Conservation (phyloP, 2,888 invertebrate genomes). For the Pteria penguin region DNA sequence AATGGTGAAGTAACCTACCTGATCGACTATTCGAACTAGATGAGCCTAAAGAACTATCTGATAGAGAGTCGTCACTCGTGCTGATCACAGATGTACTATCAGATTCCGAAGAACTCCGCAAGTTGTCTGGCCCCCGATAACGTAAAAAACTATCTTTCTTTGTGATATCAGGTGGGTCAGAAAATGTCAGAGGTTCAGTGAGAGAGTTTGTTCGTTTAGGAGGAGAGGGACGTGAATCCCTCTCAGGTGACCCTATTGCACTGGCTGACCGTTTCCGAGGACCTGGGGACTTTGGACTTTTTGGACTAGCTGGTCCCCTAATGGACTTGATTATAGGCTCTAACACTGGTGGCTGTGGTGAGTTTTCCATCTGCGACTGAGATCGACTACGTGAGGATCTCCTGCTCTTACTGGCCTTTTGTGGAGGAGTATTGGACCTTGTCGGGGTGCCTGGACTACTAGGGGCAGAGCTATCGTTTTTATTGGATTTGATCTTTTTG, state of each 20-base stretch:
- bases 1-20: slow-evolving; percentile 60
- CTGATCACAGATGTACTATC: slow-evolving; percentile 75
- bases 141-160: slow-evolving; percentile 81
- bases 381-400: slow-evolving; percentile 51
- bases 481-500: slow-evolving; percentile 82
- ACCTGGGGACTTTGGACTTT: slow-evolving; percentile 57
- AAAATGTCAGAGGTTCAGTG: slow-evolving; percentile 58
- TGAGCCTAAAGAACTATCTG: slow-evolving; percentile 68
- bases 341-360: slow-evolving; percentile 60
- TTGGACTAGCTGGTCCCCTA: slow-evolving; percentile 60
- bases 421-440: slow-evolving; percentile 47
- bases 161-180: slow-evolving; percentile 67
- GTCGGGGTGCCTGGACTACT: slow-evolving; percentile 51
- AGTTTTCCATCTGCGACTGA: slow-evolving; percentile 49
- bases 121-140: slow-evolving; percentile 78
- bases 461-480: slow-evolving; percentile 48
- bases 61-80: slow-evolving; percentile 73
- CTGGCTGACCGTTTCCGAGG: slow-evolving; percentile 70
- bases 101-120: slow-evolving; percentile 72
- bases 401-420: slow-evolving; percentile 61
- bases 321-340: slow-evolving; percentile 59
- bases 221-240: slow-evolving; percentile 60
- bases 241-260: slow-evolving; percentile 55
- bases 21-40: slow-evolving; percentile 72
- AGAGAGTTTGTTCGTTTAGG: slow-evolving; percentile 69